Evolutionary conservation across 2,888 invertebrate species (phyloP).

Genomic region (Clunio marinus): DNA sequence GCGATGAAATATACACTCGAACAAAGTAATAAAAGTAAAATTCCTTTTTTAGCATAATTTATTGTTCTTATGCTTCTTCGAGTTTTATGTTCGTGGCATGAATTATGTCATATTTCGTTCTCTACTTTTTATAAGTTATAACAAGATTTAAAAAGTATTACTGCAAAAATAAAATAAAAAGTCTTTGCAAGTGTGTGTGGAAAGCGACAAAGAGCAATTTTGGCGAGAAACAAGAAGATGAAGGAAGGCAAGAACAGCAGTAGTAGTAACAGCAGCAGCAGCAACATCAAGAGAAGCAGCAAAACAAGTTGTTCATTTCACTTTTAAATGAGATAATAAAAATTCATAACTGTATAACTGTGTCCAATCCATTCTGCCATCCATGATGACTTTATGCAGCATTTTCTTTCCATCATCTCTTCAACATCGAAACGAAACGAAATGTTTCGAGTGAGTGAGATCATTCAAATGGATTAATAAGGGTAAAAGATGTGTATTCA

Average conservation of each 20-base stretch:
- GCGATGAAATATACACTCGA: constrained; percentile 20
- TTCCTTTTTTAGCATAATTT: constrained; percentile 37
- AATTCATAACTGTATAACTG: constrained; percentile 39
- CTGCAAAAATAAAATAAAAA: background rate
- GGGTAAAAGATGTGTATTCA: constrained; percentile 35
- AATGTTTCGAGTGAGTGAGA: background rate
- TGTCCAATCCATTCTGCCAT: constrained; percentile 38
- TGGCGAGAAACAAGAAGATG: too few relatives aligned
- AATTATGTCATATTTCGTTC: constrained; percentile 33
- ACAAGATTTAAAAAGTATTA: constrained; percentile 39
- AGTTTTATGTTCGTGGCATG: constrained; percentile 36
- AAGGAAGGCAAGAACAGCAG: too few relatives aligned
- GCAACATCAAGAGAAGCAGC: background rate
- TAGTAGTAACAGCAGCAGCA: background rate
- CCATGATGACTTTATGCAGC: constrained; percentile 37
- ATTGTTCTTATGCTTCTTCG: constrained; percentile 37
- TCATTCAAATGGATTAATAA: constrained; percentile 38
- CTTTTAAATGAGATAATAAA: constrained; percentile 38
- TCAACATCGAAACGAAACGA: too few relatives aligned
- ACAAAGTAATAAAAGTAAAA: constrained; percentile 39
- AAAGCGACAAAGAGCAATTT: background rate
- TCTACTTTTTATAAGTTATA: constrained; percentile 33
- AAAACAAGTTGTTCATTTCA: constrained; percentile 24
- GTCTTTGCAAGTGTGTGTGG: constrained; percentile 31
- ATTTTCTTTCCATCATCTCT: constrained; percentile 30